phyloP scores from a whole-genome alignment of 2,888 invertebrate genomes.

The Lucinisca nassula region DNA sequence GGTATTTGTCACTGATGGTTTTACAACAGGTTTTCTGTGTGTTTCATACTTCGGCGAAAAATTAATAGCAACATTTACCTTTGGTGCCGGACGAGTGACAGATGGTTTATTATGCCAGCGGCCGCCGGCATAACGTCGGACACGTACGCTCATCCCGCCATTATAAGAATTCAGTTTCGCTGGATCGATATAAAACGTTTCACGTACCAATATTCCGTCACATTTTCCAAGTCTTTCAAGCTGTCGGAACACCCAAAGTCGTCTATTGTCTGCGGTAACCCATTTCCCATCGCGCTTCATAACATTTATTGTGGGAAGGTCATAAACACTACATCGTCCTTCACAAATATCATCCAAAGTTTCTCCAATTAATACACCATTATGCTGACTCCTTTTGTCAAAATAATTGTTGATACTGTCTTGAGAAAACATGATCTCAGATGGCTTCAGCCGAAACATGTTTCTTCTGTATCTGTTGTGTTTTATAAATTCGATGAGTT shows the following conservation, averaged over 20 bases:
- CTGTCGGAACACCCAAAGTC: slow-evolving; percentile 45
- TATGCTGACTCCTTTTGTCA: background rate
- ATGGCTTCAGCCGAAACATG: slow-evolving; percentile 19
- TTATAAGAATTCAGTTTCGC: slow-evolving; percentile 35
- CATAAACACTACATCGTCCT: slow-evolving; percentile 15
- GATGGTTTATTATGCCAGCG: slow-evolving; percentile 20
- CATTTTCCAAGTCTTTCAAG: slow-evolving; percentile 42
- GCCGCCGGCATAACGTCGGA: slow-evolving; percentile 41
- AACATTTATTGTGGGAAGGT: slow-evolving; percentile 31
- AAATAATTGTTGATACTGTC: slow-evolving; percentile 13
- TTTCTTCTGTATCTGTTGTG: too few relatives aligned
- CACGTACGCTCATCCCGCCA: slow-evolving; percentile 24
- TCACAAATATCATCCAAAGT: slow-evolving; percentile 52
- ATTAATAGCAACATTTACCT: too few relatives aligned
- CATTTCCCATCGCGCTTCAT: slow-evolving; percentile 25
- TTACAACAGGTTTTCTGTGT: too few relatives aligned
- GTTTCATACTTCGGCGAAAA: too few relatives aligned
- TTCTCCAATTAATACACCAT: slow-evolving; percentile 25
- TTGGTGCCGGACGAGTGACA: background rate
- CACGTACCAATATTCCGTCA: background rate
- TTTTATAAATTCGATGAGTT: too few relatives aligned
- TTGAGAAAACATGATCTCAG: slow-evolving; percentile 40
- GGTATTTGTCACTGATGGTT: too few relatives aligned
- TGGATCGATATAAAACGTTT: slow-evolving; percentile 8
- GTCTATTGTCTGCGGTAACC: slow-evolving; percentile 43